A percentile compares a stretch with the other conserved stretches of the same genome.
These are phyloP conservation scores for Dryobotodes eremita DNA, from an alignment of 2,888 invertebrate species.

Conservation along the genomic window DNA sequence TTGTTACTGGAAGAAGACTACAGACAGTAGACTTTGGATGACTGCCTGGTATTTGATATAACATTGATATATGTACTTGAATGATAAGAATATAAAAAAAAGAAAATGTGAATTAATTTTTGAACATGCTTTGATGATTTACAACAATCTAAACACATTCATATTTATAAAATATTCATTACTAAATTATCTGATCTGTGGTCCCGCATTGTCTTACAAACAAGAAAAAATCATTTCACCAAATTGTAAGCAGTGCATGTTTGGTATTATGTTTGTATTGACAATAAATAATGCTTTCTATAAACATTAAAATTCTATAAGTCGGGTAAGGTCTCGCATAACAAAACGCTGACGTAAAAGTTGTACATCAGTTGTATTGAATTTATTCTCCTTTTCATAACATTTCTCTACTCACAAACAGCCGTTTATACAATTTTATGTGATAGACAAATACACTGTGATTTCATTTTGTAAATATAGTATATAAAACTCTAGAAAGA, in stretches of 20 bases:
- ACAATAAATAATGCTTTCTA: slow-evolving; percentile 36
- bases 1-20: slow-evolving; percentile 89
- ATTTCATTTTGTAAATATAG: slow-evolving; percentile 90
- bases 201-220: slow-evolving; percentile 17
- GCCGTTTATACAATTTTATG: slow-evolving; percentile 87
- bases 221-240: not conserved
- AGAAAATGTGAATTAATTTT: slow-evolving; percentile 8
- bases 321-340: slow-evolving; percentile 61
- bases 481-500: slow-evolving; percentile 90
- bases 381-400: slow-evolving; percentile 87
- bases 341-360: slow-evolving; percentile 81
- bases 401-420: slow-evolving; percentile 88
- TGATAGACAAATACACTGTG: slow-evolving; percentile 89
- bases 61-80: not conserved
- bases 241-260: slow-evolving; percentile 38
- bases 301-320: slow-evolving; percentile 20
- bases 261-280: slow-evolving; percentile 19
- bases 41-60: slow-evolving; percentile 28
- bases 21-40: slow-evolving; percentile 90
- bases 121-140: slow-evolving; percentile 27
- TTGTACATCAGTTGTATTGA: slow-evolving; percentile 90
- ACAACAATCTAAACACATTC: slow-evolving; percentile 14
- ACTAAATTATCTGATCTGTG: slow-evolving; percentile 11
- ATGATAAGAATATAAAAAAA: slow-evolving; percentile 13
- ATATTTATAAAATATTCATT: slow-evolving; percentile 12